A percentile compares a stretch with the other conserved stretches of the same genome.
Evolutionary conservation across 2,888 invertebrate species (phyloP).

Genomic region (Ophraella communa): DNA sequence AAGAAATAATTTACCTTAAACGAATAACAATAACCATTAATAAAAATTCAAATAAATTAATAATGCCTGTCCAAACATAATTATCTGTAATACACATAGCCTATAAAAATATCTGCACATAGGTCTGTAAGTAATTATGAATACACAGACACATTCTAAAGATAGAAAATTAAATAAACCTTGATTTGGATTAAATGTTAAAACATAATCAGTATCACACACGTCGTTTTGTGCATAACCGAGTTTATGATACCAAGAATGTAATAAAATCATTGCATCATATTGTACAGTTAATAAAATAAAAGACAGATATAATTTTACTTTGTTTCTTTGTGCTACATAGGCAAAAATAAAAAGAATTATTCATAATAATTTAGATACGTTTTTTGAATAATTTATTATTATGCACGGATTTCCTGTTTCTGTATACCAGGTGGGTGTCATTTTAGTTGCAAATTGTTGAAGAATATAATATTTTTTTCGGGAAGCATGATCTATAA

Average conservation of each 20-base stretch:
- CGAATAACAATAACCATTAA: no score
- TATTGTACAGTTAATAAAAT: background rate
- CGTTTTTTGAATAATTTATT: no score
- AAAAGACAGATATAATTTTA: background rate
- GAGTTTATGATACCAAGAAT: background rate
- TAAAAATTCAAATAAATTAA: no score
- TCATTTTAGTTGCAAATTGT: no score
- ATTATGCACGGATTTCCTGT: no score
- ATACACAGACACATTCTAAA: constrained; percentile 2
- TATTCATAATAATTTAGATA: no score
- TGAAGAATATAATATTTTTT: no score
- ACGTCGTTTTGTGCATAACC: background rate
- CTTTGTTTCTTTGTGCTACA: background rate
- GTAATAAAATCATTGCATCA: background rate
- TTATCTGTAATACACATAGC: background rate
- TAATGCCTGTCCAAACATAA: no score
- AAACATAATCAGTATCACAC: background rate
- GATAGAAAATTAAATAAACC: constrained; percentile 3
- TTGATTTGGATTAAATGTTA: background rate
- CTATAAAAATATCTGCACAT: background rate
- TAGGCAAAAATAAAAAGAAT: no score
- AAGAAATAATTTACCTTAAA: no score
- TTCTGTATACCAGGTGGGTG: no score
- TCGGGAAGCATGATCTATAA: no score
- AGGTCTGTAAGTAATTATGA: background rate